Percentiles rank a stretch among this genome's conserved stretches.
These are phyloP conservation scores for Empis livida DNA, from an alignment of 2,888 invertebrate genomes.

Conservation along the genomic window DNA sequence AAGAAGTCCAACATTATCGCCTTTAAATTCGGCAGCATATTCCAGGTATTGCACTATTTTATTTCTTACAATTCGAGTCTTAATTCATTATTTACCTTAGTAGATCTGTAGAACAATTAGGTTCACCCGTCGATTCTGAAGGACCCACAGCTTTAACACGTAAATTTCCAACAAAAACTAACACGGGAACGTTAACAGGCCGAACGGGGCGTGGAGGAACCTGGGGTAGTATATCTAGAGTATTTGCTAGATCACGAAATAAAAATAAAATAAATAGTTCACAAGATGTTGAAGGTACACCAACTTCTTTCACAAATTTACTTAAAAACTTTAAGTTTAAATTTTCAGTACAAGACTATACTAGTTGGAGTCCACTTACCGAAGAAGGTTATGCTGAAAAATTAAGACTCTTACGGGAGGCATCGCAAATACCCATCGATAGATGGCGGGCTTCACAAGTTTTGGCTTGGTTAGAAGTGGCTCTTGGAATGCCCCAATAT, in stretches of 20 bases:
- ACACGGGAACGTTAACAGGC: conserved; percentile 32
- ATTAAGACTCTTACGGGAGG: conserved; percentile 53
- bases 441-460: conserved; percentile 89
- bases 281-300: conserved; percentile 17
- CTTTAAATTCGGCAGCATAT: conserved; percentile 62
- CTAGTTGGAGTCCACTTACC: conserved; percentile 32
- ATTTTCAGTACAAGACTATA: conserved; percentile 26
- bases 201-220: conserved; percentile 56
- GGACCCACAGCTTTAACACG: conserved; percentile 41
- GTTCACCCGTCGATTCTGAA: conserved; percentile 61
- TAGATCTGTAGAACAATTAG: conserved; percentile 59
- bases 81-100: not conserved
- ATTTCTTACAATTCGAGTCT: conserved; percentile 39
- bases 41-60: conserved; percentile 41
- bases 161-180: conserved; percentile 31
- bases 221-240: conserved; percentile 85
- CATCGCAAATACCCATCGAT: conserved; percentile 71
- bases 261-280: conserved; percentile 51
- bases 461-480: conserved; percentile 87
- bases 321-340: not conserved
- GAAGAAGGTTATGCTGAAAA: conserved; percentile 36
- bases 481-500: conserved; percentile 89
- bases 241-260: conserved; percentile 75
- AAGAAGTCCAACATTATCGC: conserved; percentile 72
- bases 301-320: too few relatives aligned